Evolutionary conservation across 2,888 invertebrate genomes (phyloP).

Genomic region (Flexamia atlantica): DNA sequence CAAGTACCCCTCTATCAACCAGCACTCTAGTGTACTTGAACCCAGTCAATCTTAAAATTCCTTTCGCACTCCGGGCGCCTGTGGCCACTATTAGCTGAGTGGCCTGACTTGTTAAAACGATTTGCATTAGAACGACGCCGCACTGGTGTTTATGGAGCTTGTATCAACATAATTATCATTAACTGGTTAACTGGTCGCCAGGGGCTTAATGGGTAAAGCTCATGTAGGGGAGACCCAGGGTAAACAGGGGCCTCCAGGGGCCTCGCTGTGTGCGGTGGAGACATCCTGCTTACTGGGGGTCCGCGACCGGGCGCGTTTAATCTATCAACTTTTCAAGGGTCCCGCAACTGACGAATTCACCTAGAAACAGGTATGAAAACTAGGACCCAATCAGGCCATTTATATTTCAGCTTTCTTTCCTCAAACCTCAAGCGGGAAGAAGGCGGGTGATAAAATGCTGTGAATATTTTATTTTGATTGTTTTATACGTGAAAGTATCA

Average conservation of each 20-base stretch:
- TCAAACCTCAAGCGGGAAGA: no score
- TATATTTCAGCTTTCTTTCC: no score
- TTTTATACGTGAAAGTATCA: no score
- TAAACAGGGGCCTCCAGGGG: constrained; percentile 17
- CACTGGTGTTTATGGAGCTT: constrained; percentile 15
- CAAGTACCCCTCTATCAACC: no score
- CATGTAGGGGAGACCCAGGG: neutral
- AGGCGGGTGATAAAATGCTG: no score
- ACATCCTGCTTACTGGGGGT: neutral
- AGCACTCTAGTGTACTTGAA: no score
- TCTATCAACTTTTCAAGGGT: no score
- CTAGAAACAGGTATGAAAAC: no score
- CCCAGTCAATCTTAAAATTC: neutral
- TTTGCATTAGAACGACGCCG: constrained; percentile 25
- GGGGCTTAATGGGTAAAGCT: constrained; percentile 24
- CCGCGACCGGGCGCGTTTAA: neutral
- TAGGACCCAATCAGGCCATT: no score
- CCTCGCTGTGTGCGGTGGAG: constrained; percentile 6
- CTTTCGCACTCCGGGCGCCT: neutral
- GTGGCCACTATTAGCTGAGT: neutral
- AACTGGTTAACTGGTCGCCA: neutral
- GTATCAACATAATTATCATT: constrained; percentile 46
- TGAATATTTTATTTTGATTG: no score
- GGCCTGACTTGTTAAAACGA: constrained; percentile 15
- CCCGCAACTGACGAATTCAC: no score